phyloP scores from a whole-genome alignment of 1,140 invertebrate species.

The Cydia amplana region DNA sequence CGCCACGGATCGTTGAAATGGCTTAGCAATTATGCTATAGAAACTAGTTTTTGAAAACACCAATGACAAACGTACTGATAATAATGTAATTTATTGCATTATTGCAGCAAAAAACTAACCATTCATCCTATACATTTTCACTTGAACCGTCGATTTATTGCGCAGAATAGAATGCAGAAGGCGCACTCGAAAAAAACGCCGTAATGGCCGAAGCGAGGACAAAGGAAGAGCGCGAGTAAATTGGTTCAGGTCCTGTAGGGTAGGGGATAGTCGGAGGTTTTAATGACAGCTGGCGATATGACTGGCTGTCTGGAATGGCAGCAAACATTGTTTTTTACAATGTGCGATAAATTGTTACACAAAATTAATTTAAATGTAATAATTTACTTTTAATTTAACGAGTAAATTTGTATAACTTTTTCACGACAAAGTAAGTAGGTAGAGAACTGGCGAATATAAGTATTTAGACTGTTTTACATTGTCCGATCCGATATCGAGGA shows the following conservation, averaged over 20 bases:
- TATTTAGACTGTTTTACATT: too few species aligned
- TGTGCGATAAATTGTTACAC: too few species aligned
- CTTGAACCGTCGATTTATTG: not conserved
- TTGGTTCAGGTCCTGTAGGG: not conserved
- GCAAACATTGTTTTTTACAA: too few species aligned
- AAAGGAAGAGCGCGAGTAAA: not conserved
- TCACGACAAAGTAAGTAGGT: too few species aligned
- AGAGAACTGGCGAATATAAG: too few species aligned
- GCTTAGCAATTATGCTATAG: not conserved
- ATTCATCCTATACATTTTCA: slow-evolving; percentile 5
- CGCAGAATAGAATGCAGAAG: not conserved
- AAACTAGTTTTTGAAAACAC: not conserved
- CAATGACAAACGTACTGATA: not conserved
- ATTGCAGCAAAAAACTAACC: not conserved
- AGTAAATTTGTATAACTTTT: too few species aligned
- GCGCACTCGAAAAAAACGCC: slow-evolving; percentile 2
- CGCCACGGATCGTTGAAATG: not conserved
- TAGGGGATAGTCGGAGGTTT: not conserved
- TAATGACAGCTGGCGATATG: not conserved
- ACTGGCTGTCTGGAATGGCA: not conserved
- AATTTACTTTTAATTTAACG: too few species aligned
- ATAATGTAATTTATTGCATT: slow-evolving; percentile 6
- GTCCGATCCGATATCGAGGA: too few species aligned
- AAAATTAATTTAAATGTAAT: too few species aligned
- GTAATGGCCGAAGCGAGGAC: slow-evolving; percentile 1